Base-by-base conservation (phyloP, 1,140 invertebrate genomes). In the Varroa destructor region DNA sequence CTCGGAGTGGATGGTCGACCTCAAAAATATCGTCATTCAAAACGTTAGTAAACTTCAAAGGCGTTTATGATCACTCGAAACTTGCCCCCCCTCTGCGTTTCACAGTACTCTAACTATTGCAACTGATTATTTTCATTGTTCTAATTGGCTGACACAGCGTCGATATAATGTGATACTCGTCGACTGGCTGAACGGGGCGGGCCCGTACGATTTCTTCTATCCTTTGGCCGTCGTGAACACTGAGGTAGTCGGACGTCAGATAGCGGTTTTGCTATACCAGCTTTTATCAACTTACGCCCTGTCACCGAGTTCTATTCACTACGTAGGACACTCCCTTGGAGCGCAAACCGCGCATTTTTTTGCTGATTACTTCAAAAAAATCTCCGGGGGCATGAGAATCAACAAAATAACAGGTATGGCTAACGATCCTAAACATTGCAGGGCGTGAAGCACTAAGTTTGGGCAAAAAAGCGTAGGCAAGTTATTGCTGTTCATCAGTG, bases 1-100 rank as follows among this genome's bases (percentile, higher is more conserved):
- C 37, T 86, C 89, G 74, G 85, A 90, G 5, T 95, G 92, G 92
- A 88, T 94, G 0, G 88, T 89, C 77, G 89, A 92, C 77, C 93
- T 95, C 88, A 84, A 89, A 58, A 87, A 87, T 12, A 89, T 89
- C 8, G 82, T 95, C 1, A 88, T 93, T 86, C 86, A 88, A 43
- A 88, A 89, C 77, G 88, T 89, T 79, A 84, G 85, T 81, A 40
- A 1, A 1, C 14, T 51, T 5, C 8, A 51, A 3, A 51, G 46
- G 8, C 46, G 46, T 51, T 51, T 51, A 51, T 8, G 25, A 51
- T 8, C 46, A 51, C 3, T 51, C 46, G 3, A 51, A 25, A 25
- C 25, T 51, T 8, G 46, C 4, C 46, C 46, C 8, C 46, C 46
- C 46, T 3, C 46, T 51, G 46, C 8, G 46, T 5, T 8, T 3